Base-by-base conservation (phyloP, 2,113 vertebrate species). In the Cheirogaleus medius region DNA sequence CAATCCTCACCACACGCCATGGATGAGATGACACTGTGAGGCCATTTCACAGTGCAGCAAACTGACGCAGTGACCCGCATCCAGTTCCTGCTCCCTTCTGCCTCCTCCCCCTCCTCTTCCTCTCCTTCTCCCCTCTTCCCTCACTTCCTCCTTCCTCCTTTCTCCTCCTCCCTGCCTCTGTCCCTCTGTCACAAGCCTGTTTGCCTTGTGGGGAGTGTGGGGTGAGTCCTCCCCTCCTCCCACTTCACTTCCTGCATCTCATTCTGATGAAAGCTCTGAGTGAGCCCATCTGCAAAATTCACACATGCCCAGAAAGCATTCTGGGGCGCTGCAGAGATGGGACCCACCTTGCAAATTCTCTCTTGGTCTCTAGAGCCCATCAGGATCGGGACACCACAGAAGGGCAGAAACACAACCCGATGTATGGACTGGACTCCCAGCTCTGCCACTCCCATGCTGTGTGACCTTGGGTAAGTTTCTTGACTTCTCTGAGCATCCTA, bases 391-490 rank as follows among this genome's bases (percentile, higher is more conserved):
- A n/a, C 29, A 39, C 63, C 23, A 0, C 1, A 6, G 37, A 20
- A 54, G 10, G 27, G 18, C 0, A 42, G 68, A 71, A 63, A 34
- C 15, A 54, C n/a, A 76, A 21, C 20, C 49, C 9, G 42, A 17
- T 5, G 5, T 2, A 0, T 8, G 52, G 54, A 11, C 29, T 8
- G 7, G 56, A 42, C 29, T 47, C 18, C 37, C 8, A 1, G 10
- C 44, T 64, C 76, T 17, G 68, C 29, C 69, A 13, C 44, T 49
- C 60, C 37, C 29, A 4, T 44, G 90, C 54, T 20, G 42, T 17
- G 87, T 39, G 83, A 73, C 63, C 58, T 63, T 54, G 77, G 71
- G 32, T 64, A 34, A 63, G 71, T 78, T 77, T 69, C 69, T 60
- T 10, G 3, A 66, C 71, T 91, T 93, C 42, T 56, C 29, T 1